A percentile compares a stretch with the other conserved stretches of the same genome.
Evolutionary conservation across 2,113 vertebrate genomes (phyloP).

Genomic region (Irena cyanogastra): DNA sequence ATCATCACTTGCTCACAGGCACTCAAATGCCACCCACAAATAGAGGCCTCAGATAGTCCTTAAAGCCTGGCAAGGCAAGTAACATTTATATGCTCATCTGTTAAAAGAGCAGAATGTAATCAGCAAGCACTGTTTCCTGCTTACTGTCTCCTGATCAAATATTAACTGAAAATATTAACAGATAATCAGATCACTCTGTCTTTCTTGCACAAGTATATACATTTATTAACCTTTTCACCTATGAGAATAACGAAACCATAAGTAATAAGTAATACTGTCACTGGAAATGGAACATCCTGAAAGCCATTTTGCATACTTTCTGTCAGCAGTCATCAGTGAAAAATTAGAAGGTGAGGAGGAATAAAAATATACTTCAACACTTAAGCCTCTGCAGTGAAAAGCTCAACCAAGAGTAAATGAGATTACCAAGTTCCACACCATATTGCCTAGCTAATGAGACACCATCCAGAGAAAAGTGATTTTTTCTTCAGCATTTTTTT

Average conservation of each 20-base stretch:
- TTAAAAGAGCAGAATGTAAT: constrained; percentile 38
- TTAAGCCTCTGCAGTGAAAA: neutral
- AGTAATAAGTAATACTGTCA: neutral
- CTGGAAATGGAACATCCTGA: neutral
- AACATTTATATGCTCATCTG: constrained; percentile 10
- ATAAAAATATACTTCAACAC: neutral
- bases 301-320: neutral
- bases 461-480: neutral
- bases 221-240: constrained; percentile 53
- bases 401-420: neutral
- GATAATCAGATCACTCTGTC: constrained; percentile 30
- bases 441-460: neutral
- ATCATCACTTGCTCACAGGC: neutral
- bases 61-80: constrained; percentile 9
- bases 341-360: neutral
- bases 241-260: neutral
- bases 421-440: neutral
- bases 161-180: constrained; percentile 66
- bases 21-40: constrained; percentile 28
- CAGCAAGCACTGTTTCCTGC: constrained; percentile 24
- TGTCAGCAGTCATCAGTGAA: neutral
- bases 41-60: constrained; percentile 32
- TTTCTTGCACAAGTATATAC: neutral
- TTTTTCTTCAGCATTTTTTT: neutral
- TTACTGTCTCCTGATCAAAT: constrained; percentile 57